These are phyloP conservation scores for Platysternon megacephalum DNA, from an alignment of 2,113 vertebrate species.

Conservation along the genomic window DNA sequence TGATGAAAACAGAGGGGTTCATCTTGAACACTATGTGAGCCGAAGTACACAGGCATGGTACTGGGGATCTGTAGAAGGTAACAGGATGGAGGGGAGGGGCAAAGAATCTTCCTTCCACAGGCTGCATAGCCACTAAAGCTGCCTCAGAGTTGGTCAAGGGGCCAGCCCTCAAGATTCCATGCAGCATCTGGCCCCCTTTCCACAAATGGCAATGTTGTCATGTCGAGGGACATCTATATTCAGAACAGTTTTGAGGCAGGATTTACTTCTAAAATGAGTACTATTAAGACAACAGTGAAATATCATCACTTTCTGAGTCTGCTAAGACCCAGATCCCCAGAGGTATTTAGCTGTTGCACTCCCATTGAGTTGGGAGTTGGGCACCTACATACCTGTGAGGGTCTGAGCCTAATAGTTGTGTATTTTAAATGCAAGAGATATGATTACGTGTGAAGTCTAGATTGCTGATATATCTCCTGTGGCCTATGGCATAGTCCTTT, in stretches of 20 bases:
- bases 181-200: neutral
- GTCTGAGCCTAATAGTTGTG: neutral
- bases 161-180: neutral
- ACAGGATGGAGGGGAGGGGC: neutral
- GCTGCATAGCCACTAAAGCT: neutral
- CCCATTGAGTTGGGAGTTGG: neutral
- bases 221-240: rapidly evolving
- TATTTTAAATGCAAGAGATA: neutral
- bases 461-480: neutral
- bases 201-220: neutral
- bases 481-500: neutral
- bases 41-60: neutral
- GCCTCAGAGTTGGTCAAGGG: neutral
- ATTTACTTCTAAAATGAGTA: neutral
- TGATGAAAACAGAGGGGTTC: neutral
- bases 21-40: neutral
- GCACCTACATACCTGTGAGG: neutral
- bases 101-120: neutral
- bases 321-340: neutral
- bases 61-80: neutral
- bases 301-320: neutral
- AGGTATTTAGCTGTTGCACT: neutral
- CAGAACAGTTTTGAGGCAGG: neutral
- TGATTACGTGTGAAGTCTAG: neutral
- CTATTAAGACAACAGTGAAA: neutral